These are phyloP conservation scores for Coryphaenoides rupestris DNA, from an alignment of 2,113 vertebrate species.

Conservation along the genomic window DNA sequence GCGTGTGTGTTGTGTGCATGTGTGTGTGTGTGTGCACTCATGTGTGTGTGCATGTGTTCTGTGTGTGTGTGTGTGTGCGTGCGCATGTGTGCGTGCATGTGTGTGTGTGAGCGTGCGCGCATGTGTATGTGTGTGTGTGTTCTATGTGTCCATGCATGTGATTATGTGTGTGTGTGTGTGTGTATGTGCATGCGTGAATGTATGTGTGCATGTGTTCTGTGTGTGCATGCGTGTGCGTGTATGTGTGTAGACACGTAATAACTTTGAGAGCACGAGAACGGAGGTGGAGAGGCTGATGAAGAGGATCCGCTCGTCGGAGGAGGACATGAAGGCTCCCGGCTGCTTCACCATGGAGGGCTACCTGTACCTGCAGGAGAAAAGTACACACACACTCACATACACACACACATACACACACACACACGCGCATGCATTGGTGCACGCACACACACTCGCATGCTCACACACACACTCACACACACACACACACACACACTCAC, in stretches of 20 bases:
- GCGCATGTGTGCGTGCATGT: too few relatives aligned
- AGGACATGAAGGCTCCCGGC: conserved; percentile 90
- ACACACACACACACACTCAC: neutral
- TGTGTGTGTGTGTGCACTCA: too few relatives aligned
- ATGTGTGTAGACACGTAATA: conserved; percentile 87
- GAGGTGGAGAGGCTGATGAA: conserved; percentile 97
- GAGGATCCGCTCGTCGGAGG: conserved; percentile 91
- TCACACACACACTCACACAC: neutral
- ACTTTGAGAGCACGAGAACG: conserved; percentile 96
- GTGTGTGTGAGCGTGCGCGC: too few relatives aligned
- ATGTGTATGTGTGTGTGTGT: too few relatives aligned
- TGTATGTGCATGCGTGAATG: neutral
- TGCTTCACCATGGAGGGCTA: conserved; percentile 96
- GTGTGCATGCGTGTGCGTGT: neutral
- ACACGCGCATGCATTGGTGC: neutral
- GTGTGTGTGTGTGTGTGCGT: too few relatives aligned
- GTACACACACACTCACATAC: conserved; percentile 78
- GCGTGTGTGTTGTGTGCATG: too few relatives aligned
- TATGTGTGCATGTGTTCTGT: neutral
- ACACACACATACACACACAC: neutral
- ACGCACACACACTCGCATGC: neutral
- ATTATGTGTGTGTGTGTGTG: neutral
- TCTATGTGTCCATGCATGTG: too few relatives aligned
- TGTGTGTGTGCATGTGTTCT: too few relatives aligned
- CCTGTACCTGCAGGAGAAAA: conserved; percentile 93